Base-by-base conservation (phyloP, 1,140 invertebrate genomes). In the Andricus grossulariae region DNA sequence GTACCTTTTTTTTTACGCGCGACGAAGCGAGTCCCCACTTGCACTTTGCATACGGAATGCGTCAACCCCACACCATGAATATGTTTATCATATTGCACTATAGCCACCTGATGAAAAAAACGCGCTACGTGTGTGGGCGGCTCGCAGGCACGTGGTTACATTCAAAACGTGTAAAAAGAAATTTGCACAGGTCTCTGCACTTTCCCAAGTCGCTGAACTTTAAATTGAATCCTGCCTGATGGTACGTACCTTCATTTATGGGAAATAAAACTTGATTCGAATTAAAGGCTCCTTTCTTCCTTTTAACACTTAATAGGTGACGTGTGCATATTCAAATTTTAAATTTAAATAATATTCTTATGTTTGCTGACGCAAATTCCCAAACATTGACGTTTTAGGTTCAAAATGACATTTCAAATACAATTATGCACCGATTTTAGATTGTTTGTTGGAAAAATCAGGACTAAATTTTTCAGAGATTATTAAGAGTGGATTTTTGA, bases 41-140 rank as follows among this genome's bases (percentile, higher is more conserved):
- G 81, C 81, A 85, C 82, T 87, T 85, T 85, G 85, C 84, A 84
- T 84, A 86, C 80, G 72, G 79, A 66, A 66, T 66, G 25, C 60
- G 25, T 45, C 57, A 32, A 60, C 21, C 25, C 25, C 71, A 49
- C 10, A 57, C 77, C 83, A 84, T 84, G 84, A 86, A 83, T 86
- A 86, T 83, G 80, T 84, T 86, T 86, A 86, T 85, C 76, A 75
- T 81, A 75, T 82, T 84, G 78, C 83, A 80, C 19, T 71, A 74
- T 52, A 51, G 39, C 57, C 78, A 81, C 78, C 77, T 82, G 81
- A 82, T 75, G 76, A 71, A 84, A 21, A n/a, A 81, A 74, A 73
- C 66, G 71, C 55, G 74, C 72, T 16, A 50, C 78, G 75, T 76
- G 80, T 80, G 84, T 83, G 82, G 82, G 79, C 76, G 76, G 75